A percentile compares a stretch with the other conserved stretches of the same genome.
Conservation (phyloP, 2,888 invertebrate genomes). For the Dicranocentrus wangi region DNA sequence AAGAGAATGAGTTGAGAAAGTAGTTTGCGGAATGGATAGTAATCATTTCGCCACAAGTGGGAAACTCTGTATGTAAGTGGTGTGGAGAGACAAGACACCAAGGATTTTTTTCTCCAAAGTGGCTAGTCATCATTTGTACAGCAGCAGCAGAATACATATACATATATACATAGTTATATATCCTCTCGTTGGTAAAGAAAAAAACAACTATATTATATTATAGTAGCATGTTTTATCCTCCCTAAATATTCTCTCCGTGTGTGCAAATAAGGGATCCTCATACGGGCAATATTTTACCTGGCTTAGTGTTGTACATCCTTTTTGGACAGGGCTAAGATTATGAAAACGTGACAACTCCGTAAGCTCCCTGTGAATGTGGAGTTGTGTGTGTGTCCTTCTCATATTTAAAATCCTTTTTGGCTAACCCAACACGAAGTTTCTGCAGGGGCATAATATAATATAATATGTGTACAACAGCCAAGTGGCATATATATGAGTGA, state of each 20-base stretch:
- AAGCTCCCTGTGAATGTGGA: no score
- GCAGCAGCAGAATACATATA: background rate
- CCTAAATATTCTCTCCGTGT: no score
- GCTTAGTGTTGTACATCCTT: constrained; percentile 22
- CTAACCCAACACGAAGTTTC: background rate
- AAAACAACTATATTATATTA: background rate
- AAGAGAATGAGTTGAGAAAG: constrained; percentile 40
- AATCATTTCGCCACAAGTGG: constrained; percentile 17
- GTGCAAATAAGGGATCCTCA: background rate
- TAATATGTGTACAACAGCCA: constrained; percentile 14
- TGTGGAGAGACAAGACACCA: background rate
- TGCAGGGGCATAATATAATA: background rate
- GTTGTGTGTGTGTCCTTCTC: no score
- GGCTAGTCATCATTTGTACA: constrained; percentile 16
- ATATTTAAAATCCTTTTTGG: constrained; percentile 13
- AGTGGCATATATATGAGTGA: no score
- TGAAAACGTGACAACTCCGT: constrained; percentile 18
- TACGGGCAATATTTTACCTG: constrained; percentile 47
- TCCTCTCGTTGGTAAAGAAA: background rate
- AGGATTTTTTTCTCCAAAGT: background rate
- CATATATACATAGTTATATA: background rate
- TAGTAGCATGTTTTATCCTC: background rate
- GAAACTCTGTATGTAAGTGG: background rate
- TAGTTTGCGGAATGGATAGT: background rate
- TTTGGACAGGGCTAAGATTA: background rate